Base-by-base conservation (phyloP, 2,888 invertebrate species). In the Epistrophe grossulariae region DNA sequence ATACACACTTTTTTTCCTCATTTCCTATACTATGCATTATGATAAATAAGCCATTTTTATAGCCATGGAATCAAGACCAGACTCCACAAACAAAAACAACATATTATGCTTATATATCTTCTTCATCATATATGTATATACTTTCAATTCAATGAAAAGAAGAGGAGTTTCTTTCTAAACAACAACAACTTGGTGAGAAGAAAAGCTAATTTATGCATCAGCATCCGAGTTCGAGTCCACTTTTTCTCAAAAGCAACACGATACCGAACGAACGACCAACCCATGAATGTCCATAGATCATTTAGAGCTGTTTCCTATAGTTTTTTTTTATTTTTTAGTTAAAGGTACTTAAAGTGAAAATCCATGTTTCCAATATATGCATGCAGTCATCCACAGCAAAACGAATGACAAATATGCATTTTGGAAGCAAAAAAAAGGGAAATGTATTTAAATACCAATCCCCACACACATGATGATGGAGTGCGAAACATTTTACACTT, bases 331-430 rank as follows among this genome's bases (percentile, higher is more conserved):
- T 64, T 55, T 38, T 45, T 50, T 50, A 31, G 35, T 35, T 62
- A 66, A 1, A 50, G 48, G 17, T 43, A 59, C 15, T 55, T 31
- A 81, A 85, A 78, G 85, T 78, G 82, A 85, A 85, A 85, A 85
- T 35, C 57, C 78, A 52, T 74, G 85, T 85, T 64, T 70, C 40
- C 57, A 72, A 81, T 73, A 40, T 55, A 13, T 38, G 10, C 45
- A n/a, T 38, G 19, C 66, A 66, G 55, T 55, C 77, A 72, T 72
- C 55, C 60, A 68, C 66, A 52, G 40, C 71, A 77, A 77, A 81
- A 78, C 82, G 73, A 82, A 73, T 82, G 85, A 85, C 85, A 84
- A 84, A 84, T 80, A 84, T 81, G 66, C 68, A 45, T 59, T 79
- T 78, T 52, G 57, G 40, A 84, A 24, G 62, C n/a, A 9, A 73